Percentiles rank a stretch among this genome's conserved stretches.
Conservation (phyloP, 2,113 vertebrate genomes). For the Pundamilia nyererei region DNA sequence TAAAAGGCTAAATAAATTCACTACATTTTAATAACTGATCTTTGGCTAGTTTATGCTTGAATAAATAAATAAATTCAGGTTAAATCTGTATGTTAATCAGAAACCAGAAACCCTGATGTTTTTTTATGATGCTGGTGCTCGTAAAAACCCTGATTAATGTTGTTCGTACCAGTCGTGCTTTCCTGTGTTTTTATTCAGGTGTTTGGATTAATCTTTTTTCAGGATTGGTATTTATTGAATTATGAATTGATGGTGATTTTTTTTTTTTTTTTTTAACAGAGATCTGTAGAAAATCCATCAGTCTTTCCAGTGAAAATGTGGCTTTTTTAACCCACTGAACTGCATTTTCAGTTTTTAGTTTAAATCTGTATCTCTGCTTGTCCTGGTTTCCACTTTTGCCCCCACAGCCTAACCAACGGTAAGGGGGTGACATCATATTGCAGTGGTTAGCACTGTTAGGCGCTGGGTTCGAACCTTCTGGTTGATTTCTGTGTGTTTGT, state of each 20-base stretch:
- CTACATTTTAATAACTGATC: neutral
- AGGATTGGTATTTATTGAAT: neutral
- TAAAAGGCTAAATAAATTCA: neutral
- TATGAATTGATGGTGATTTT: neutral
- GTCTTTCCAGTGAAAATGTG: neutral
- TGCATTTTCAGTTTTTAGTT: neutral
- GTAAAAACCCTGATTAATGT: neutral
- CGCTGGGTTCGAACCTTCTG: neutral
- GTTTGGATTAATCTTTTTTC: neutral
- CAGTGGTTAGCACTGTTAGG: neutral
- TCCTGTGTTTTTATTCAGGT: neutral
- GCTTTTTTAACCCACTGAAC: neutral
- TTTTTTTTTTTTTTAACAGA: neutral
- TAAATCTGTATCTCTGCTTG: neutral
- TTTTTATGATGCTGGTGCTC: neutral
- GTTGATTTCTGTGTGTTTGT: neutral
- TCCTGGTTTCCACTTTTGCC: neutral
- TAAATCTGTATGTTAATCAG: neutral
- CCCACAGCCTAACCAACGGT: rapidly evolving
- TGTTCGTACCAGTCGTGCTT: rapidly evolving
- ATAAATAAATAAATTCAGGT: neutral
- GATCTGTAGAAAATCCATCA: neutral
- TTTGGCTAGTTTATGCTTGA: neutral
- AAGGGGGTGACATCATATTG: neutral
- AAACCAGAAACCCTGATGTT: neutral